These are phyloP conservation scores for Tadarida brasiliensis DNA, from an alignment of 2,797 vertebrate genomes.

Conservation along the genomic window DNA sequence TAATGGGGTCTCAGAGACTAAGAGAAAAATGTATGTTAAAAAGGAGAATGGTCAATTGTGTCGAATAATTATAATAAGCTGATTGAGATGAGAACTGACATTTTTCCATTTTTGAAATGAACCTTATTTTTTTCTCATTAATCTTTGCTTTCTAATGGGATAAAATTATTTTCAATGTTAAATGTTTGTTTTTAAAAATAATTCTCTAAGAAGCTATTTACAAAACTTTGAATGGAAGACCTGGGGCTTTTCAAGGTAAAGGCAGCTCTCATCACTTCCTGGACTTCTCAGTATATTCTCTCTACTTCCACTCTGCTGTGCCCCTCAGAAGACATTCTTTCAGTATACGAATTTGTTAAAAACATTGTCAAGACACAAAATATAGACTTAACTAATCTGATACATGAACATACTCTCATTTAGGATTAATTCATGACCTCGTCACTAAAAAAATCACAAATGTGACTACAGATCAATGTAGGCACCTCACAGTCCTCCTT, in stretches of 20 bases:
- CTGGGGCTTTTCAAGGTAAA: background rate
- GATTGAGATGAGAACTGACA: background rate
- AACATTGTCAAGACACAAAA: background rate
- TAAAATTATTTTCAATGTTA: background rate
- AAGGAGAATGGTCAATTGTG: background rate
- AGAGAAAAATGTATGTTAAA: background rate
- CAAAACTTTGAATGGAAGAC: background rate
- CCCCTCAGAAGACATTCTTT: background rate
- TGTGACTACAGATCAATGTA: background rate
- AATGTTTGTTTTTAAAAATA: background rate
- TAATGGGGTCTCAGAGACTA: background rate
- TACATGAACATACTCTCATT: background rate
- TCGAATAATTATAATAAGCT: background rate
- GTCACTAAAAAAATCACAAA: background rate
- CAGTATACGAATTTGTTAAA: background rate
- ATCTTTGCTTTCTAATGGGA: background rate
- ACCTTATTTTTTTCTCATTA: conserved; percentile 5
- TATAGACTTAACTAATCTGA: background rate
- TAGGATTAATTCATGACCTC: background rate
- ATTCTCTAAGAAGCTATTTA: background rate
- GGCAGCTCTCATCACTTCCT: background rate
- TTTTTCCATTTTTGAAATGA: background rate
- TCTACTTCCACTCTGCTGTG: background rate
- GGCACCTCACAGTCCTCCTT: background rate
- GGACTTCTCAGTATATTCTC: background rate